Conservation (phyloP, 2,888 invertebrate genomes). For the Drosophila helvetica region DNA sequence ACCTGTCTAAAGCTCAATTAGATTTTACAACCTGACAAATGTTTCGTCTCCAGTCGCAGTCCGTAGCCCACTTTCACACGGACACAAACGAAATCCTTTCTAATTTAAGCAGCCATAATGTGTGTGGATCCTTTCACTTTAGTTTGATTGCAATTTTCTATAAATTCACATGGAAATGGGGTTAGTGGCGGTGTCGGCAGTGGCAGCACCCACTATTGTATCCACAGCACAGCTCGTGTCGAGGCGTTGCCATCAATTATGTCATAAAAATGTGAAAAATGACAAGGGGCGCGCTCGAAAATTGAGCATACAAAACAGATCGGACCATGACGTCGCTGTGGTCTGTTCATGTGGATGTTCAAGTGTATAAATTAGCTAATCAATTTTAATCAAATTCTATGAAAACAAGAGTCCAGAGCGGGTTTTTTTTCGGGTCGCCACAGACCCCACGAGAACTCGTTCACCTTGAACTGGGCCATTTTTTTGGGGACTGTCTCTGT, state of each 20-base stretch:
- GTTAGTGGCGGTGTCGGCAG: neutral
- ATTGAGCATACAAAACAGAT: constrained; percentile 22
- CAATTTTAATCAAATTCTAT: constrained; percentile 75
- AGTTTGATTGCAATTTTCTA: constrained; percentile 38
- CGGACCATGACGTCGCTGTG: constrained; percentile 34
- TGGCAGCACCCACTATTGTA: neutral
- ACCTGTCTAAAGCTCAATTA: constrained; percentile 34
- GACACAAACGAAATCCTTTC: constrained; percentile 55
- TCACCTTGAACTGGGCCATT: constrained; percentile 64
- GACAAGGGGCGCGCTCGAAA: constrained; percentile 19
- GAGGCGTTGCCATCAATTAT: constrained; percentile 53
- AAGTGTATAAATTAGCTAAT: constrained; percentile 68
- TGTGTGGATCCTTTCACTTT: constrained; percentile 61
- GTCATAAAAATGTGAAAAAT: constrained; percentile 43
- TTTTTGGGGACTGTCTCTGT: constrained; percentile 17
- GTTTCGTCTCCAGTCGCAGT: neutral
- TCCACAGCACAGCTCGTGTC: constrained; percentile 13
- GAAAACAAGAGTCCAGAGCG: constrained; percentile 46
- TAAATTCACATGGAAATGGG: constrained; percentile 22
- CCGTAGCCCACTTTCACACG: constrained; percentile 35
- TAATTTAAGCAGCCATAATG: constrained; percentile 66
- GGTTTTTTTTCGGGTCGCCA: constrained; percentile 48
- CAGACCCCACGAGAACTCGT: constrained; percentile 28
- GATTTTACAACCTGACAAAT: constrained; percentile 33
- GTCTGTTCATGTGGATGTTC: constrained; percentile 25